Conservation (phyloP, 1,140 invertebrate genomes). For the Schlechtendalia chinensis region DNA sequence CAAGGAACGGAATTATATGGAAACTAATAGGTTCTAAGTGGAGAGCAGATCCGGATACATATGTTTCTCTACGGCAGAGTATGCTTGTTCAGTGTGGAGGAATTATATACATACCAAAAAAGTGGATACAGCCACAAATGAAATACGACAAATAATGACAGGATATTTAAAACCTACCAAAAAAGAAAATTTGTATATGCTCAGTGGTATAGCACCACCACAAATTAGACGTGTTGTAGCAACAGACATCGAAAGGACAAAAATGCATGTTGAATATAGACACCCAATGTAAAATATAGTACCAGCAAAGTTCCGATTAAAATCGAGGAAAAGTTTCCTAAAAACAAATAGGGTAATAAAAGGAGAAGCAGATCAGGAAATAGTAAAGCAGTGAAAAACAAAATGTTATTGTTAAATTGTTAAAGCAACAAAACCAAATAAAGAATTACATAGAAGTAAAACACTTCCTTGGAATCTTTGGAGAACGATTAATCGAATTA, state of each 20-base stretch:
- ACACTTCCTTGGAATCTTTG: conserved; percentile 17
- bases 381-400: too few species aligned
- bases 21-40: too few species aligned
- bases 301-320: too few species aligned
- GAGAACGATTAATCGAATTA: conserved; percentile 6
- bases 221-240: conserved; percentile 15
- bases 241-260: conserved; percentile 23
- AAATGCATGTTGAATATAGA: conserved; percentile 9
- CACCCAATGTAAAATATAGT: conserved; percentile 21
- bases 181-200: neutral
- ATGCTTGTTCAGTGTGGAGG: too few species aligned
- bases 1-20: neutral
- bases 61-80: too few species aligned
- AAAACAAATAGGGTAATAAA: too few species aligned
- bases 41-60: too few species aligned
- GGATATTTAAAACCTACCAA: conserved; percentile 56
- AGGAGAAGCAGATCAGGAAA: too few species aligned
- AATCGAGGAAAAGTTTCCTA: too few species aligned
- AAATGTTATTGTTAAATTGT: too few species aligned
- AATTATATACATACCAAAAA: too few species aligned
- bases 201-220: conserved; percentile 37
- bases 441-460: conserved; percentile 8
- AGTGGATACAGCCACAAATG: too few species aligned
- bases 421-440: neutral
- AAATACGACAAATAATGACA: conserved; percentile 56